A percentile compares a stretch with the other conserved stretches of the same genome.
Evolutionary conservation across 2,113 vertebrate genomes (phyloP).

Genomic region (Oxyruncus cristatus): DNA sequence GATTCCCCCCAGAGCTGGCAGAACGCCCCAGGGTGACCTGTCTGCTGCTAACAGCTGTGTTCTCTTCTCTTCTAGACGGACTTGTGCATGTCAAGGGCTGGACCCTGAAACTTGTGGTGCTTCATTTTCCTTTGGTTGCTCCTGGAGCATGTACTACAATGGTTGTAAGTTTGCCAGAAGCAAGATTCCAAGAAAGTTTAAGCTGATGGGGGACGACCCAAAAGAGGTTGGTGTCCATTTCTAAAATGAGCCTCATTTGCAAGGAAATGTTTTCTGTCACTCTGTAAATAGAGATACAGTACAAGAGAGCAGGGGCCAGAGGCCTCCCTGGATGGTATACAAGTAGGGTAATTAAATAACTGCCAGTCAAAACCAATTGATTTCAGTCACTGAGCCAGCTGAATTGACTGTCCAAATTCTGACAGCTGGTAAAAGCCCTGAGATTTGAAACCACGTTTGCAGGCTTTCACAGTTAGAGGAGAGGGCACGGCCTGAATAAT

Average conservation of each 20-base stretch:
- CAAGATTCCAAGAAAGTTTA: constrained; percentile 96
- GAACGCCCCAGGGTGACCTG: not conserved
- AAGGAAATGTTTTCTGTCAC: not conserved
- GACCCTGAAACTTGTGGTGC: constrained; percentile 90
- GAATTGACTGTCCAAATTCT: constrained; percentile 31
- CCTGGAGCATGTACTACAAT: constrained; percentile 99
- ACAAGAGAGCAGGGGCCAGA: not conserved
- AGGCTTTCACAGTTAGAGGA: constrained; percentile 11
- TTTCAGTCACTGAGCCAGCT: constrained; percentile 20
- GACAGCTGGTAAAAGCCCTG: constrained; percentile 30
- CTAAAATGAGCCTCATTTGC: constrained; percentile 15
- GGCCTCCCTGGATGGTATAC: not conserved
- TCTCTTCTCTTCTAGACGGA: constrained; percentile 80
- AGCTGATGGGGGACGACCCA: constrained; percentile 89
- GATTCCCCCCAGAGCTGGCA: not conserved
- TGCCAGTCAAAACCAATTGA: constrained; percentile 29
- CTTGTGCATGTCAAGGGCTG: constrained; percentile 94
- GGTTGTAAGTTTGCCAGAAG: constrained; percentile 98
- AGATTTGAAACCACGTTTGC: constrained; percentile 1
- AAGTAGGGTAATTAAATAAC: constrained; percentile 13
- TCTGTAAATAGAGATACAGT: not conserved
- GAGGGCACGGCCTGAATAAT: not conserved
- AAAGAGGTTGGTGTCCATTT: constrained; percentile 85
- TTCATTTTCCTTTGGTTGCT: constrained; percentile 98
- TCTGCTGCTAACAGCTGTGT: not conserved